phyloP scores from a whole-genome alignment of 2,113 vertebrate species.

The Psilopogon haemacephalus region DNA sequence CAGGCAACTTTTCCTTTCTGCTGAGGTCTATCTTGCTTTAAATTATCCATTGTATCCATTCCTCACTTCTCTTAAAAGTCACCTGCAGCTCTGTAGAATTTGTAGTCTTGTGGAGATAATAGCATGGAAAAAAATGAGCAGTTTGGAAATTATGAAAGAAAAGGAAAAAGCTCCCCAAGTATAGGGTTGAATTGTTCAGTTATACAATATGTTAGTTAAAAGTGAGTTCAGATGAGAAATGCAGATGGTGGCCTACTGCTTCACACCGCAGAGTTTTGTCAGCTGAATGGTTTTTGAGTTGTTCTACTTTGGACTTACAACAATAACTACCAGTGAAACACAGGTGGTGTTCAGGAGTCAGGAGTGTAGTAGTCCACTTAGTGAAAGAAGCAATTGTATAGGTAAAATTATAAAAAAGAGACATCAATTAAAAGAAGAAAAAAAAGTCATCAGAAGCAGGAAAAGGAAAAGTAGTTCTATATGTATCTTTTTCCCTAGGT shows the following conservation, averaged over 20 bases:
- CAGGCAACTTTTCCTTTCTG: slow-evolving; percentile 35
- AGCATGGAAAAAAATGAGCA: background rate
- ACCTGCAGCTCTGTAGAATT: slow-evolving; percentile 35
- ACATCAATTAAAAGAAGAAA: background rate
- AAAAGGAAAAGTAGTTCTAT: background rate
- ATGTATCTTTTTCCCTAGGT: background rate
- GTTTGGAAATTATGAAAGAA: slow-evolving; percentile 38
- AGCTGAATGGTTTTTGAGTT: background rate
- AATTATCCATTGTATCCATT: slow-evolving; percentile 42
- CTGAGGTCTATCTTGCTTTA: slow-evolving; percentile 44
- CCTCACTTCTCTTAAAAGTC: slow-evolving; percentile 45
- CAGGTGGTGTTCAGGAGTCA: slow-evolving; percentile 15
- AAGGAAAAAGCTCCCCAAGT: slow-evolving; percentile 3
- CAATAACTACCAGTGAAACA: slow-evolving; percentile 17
- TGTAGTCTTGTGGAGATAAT: slow-evolving; percentile 51
- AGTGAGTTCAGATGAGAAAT: slow-evolving; percentile 9
- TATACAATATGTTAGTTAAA: slow-evolving; percentile 33
- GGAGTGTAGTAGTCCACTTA: slow-evolving; percentile 1
- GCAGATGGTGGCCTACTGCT: slow-evolving; percentile 36
- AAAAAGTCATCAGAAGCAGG: background rate
- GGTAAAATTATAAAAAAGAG: background rate
- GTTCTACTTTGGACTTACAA: slow-evolving; percentile 25
- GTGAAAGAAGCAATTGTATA: background rate
- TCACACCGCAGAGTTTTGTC: slow-evolving; percentile 16
- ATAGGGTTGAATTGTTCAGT: slow-evolving; percentile 34